A percentile compares a stretch with the other conserved stretches of the same genome.
phyloP scores from a whole-genome alignment of 1,140 invertebrate species.

The Patella vulgata region DNA sequence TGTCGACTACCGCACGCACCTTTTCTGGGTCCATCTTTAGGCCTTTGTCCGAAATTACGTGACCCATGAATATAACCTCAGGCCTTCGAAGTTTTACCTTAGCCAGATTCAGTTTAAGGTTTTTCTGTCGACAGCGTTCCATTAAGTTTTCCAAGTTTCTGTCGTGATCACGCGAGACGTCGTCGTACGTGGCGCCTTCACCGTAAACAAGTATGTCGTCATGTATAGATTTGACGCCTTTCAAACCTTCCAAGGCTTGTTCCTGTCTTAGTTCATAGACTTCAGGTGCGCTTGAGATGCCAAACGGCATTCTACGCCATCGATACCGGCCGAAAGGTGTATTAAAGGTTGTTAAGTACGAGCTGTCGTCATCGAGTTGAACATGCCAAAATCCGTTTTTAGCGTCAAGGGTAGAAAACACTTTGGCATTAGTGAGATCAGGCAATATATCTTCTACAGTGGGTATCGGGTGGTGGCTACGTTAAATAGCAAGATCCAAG shows the following conservation, averaged over 20 bases:
- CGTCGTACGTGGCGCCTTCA: slow-evolving; percentile 48
- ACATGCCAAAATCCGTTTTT: slow-evolving; percentile 67
- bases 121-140: slow-evolving; percentile 14
- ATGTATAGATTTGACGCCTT: slow-evolving; percentile 51
- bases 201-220: slow-evolving; percentile 67
- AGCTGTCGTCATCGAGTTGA: slow-evolving; percentile 55
- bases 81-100: slow-evolving; percentile 25
- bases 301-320: slow-evolving; percentile 54
- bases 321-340: slow-evolving; percentile 59
- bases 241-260: slow-evolving; percentile 50
- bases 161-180: slow-evolving; percentile 14
- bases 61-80: slow-evolving; percentile 61
- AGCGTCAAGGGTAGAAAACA: slow-evolving; percentile 68
- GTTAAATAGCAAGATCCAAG: slow-evolving; percentile 18
- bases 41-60: too few species aligned
- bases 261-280: slow-evolving; percentile 52
- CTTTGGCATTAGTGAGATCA: slow-evolving; percentile 58
- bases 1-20: too few species aligned
- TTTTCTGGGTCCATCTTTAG: too few species aligned
- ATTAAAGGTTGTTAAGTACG: slow-evolving; percentile 40
- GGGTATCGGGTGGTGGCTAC: slow-evolving; percentile 17
- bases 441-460: slow-evolving; percentile 23
- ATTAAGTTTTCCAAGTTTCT: slow-evolving; percentile 15
- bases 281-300: slow-evolving; percentile 34
- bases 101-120: slow-evolving; percentile 23